Base-by-base conservation (phyloP, 2,888 invertebrate species). In the Tipula unca region DNA sequence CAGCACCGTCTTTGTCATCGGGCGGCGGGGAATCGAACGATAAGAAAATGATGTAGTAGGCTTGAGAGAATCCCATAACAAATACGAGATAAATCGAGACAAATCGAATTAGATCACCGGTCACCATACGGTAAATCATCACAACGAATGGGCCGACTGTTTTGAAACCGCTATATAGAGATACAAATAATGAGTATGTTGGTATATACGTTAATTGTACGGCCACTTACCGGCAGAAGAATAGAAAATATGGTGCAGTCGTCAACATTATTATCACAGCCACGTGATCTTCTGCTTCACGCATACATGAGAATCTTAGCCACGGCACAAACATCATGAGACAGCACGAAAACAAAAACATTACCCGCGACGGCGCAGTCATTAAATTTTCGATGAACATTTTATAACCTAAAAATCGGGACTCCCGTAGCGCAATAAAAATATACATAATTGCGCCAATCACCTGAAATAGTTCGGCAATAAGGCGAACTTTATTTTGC, bases 111-210 rank as follows among this genome's bases (percentile, higher is more conserved):
- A 99, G 92, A 91, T 99, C 99, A 86, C 99, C 98, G 94, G 96
- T 96, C 85, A 99, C 96, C 98, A 99, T 99, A 87, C 98, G 94
- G 91, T 99, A 99, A 88, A 99, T 98, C 99, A 99, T 99, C 88
- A 99, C 97, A n/a, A 99, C 99, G 93, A 99, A 99, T 0, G 99
- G 99, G 3, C 99, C 99, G 0, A 99, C 98, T 0, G 98, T 97
- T 91, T 98, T 98, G 91, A 99, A 98, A 14, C 98, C 99, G 89
- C 99, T 98, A n/a, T n/a, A n/a, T n/a, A n/a, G n/a, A n/a, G n/a
- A n/a, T n/a, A n/a, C n/a, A n/a, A n/a, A n/a, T n/a, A n/a, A n/a
- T n/a, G n/a, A n/a, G n/a, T n/a, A n/a, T n/a, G n/a, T n/a, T n/a
- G n/a, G n/a, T n/a, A n/a, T 39, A 2, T 13, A 10, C 2, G 39